phyloP scores from a whole-genome alignment of 2,888 invertebrate genomes.

The Euzetes globulus region DNA sequence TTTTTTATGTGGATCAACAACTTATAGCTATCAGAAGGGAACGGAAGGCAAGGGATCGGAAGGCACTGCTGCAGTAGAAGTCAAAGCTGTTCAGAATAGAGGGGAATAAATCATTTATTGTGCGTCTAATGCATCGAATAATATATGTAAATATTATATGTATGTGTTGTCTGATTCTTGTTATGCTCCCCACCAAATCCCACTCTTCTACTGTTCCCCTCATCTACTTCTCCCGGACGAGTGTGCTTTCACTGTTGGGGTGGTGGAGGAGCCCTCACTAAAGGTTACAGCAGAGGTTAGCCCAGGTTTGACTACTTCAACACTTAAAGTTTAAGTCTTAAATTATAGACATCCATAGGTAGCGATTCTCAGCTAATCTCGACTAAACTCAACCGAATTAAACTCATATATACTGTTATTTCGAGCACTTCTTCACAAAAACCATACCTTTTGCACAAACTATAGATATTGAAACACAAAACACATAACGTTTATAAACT shows the following conservation, averaged over 20 bases:
- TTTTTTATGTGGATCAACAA: slow-evolving; percentile 26
- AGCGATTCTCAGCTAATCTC: slow-evolving; percentile 6
- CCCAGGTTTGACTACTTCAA: slow-evolving; percentile 26
- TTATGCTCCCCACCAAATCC: slow-evolving; percentile 7
- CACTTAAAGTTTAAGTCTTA: neutral
- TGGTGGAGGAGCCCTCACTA: slow-evolving; percentile 7
- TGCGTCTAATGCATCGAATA: slow-evolving; percentile 19
- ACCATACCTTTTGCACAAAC: neutral
- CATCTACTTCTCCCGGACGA: slow-evolving; percentile 4
- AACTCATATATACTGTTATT: neutral
- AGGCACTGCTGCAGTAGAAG: neutral
- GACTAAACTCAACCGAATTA: neutral
- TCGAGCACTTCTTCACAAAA: neutral
- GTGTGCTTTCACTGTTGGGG: slow-evolving; percentile 5
- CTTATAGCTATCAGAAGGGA: slow-evolving; percentile 6
- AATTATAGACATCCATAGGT: slow-evolving; percentile 27
- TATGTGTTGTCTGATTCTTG: slow-evolving; percentile 26
- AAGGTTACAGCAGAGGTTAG: slow-evolving; percentile 24
- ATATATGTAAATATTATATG: slow-evolving; percentile 17
- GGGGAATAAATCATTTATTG: slow-evolving; percentile 24
- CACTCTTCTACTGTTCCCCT: slow-evolving; percentile 27
- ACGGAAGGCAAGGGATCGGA: neutral
- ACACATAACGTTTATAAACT: neutral
- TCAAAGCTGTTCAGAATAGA: slow-evolving; percentile 7
- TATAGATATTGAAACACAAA: neutral